Conservation (phyloP, 2,797 vertebrate species). For the Carcharodon carcharias region DNA sequence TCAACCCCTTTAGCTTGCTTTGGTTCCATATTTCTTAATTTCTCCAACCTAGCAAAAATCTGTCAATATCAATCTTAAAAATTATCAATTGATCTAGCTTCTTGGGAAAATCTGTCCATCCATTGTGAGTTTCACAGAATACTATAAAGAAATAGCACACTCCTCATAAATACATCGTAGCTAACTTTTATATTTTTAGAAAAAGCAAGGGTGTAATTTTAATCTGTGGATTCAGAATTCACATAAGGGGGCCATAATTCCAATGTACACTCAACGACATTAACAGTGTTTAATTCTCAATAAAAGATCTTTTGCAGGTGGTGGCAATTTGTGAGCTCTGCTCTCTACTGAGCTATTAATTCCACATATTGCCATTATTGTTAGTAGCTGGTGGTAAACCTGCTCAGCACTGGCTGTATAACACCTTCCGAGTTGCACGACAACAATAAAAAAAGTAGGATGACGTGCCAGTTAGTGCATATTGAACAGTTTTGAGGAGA, state of each 20-base stretch:
- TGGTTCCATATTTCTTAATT: neutral
- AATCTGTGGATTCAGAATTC: neutral
- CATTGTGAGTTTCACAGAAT: neutral
- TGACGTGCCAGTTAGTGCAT: neutral
- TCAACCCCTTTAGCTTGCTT: neutral
- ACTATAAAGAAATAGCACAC: neutral
- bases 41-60: neutral
- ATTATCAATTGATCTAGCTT: neutral
- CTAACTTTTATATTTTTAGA: neutral
- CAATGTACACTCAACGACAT: neutral
- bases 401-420: neutral
- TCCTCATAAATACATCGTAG: neutral
- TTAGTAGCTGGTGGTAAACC: neutral
- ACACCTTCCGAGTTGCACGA: neutral
- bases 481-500: neutral
- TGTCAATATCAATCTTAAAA: neutral
- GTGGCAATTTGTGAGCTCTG: neutral
- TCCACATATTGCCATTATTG: neutral
- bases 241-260: neutral
- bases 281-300: neutral
- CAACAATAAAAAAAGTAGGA: neutral
- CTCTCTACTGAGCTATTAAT: neutral
- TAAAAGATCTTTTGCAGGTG: neutral
- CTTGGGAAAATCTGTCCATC: neutral
- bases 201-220: neutral